Base-by-base conservation (phyloP, 2,888 invertebrate genomes). In the Rutpela maculata region DNA sequence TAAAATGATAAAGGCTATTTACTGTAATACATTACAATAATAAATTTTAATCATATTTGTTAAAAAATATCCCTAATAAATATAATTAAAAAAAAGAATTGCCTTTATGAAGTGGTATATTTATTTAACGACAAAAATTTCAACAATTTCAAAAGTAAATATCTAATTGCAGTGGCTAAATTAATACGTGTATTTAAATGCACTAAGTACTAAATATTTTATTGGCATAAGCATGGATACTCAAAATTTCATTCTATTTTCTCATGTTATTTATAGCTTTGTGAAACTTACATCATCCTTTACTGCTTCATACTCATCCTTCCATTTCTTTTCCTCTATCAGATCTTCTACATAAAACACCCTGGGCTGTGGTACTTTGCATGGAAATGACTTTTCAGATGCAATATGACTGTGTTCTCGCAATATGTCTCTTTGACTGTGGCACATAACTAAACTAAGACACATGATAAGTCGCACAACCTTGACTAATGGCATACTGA, bases 321-420 rank as follows among this genome's bases (percentile, higher is more conserved):
- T 65, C 65, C 65, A 65, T 4, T 19, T 56, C 0, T 18, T 15
- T 12, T 12, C 12, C 11, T 22, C 22, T 18, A 69, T 35, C 26
- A 70, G 22, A 17, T 70, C 60, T 43, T 70, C 17, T 0, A 70
- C 9, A 38, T 70, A 70, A 35, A 70, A 19, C 60, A 59, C 70
- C 6, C 70, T 35, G 6, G 70, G 60, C 50, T 70, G 70, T 19
- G 70, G 59, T 19, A 22, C 19, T 0, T 17, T 22, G 50, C 70
- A 70, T 1, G 70, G 70, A 38, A 69, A 75, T 69, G 55, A 5
- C 0, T 55, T 66, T 38, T 19, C 17, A 35, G 31, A 35, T 5
- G 31, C 31, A 9, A 35, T 9, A 5, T 7, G 6, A 35, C 7
- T 35, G 31, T 35, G 31, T 35, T 35, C 31, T 9, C 31, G 2